A percentile compares a stretch with the other conserved stretches of the same genome.
Conservation (phyloP, 2,113 vertebrate genomes). For the Hippocampus zosterae region DNA sequence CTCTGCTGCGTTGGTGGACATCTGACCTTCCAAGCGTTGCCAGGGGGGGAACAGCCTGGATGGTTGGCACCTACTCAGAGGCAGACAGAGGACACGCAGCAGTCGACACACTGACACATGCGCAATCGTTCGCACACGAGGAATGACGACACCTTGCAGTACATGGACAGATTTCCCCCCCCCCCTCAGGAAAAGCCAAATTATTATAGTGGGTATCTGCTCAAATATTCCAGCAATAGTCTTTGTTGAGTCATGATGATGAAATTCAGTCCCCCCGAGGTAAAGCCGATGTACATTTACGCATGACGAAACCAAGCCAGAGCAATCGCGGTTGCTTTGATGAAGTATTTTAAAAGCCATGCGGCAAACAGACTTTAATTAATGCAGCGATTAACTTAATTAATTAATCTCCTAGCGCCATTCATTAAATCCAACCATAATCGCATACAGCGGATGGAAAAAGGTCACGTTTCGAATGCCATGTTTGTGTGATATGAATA, state of each 20-base stretch:
- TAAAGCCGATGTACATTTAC: constrained; percentile 32
- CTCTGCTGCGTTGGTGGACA: constrained; percentile 47
- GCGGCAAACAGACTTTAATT: constrained; percentile 36
- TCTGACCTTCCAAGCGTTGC: constrained; percentile 61
- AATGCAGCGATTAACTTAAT: constrained; percentile 51
- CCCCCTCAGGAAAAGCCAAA: constrained; percentile 58
- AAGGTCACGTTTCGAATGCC: not conserved
- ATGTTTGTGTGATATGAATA: not conserved
- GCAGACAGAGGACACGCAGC: constrained; percentile 42
- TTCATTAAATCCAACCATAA: constrained; percentile 11
- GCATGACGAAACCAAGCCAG: constrained; percentile 52
- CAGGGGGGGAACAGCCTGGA: constrained; percentile 67
- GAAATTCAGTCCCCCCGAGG: constrained; percentile 34
- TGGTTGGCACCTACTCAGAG: constrained; percentile 54
- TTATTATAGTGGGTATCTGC: constrained; percentile 16
- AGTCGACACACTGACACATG: constrained; percentile 6
- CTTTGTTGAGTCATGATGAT: constrained; percentile 36
- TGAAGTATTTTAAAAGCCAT: constrained; percentile 38
- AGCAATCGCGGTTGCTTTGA: constrained; percentile 28
- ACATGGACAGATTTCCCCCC: constrained; percentile 22
- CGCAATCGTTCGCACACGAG: not conserved
- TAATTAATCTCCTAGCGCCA: constrained; percentile 12
- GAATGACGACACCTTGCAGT: constrained; percentile 3
- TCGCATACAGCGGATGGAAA: not conserved
- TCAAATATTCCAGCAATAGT: constrained; percentile 59